These are phyloP conservation scores for Drosophila subquinaria DNA, from an alignment of 2,888 invertebrate species.

Conservation along the genomic window DNA sequence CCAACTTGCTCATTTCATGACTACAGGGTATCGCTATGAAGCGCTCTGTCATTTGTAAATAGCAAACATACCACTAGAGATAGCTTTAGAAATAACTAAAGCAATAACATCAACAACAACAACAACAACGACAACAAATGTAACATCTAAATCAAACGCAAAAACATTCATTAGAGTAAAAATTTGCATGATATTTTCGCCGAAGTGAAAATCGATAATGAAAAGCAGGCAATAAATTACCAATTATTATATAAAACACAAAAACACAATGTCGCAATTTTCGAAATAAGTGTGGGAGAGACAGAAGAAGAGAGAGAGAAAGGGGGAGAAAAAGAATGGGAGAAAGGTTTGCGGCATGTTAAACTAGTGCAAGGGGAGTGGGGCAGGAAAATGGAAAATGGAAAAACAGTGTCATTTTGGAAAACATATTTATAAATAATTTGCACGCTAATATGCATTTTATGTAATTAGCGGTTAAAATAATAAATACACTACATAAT, in stretches of 20 bases:
- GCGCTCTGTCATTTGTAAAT: slow-evolving; percentile 9
- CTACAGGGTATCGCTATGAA: slow-evolving; percentile 7
- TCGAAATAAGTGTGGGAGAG: neutral
- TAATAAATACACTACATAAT: slow-evolving; percentile 81
- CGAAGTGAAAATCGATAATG: slow-evolving; percentile 63
- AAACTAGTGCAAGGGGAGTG: slow-evolving; percentile 1
- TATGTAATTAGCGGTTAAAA: slow-evolving; percentile 81
- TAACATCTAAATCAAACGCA: slow-evolving; percentile 65
- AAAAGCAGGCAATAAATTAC: slow-evolving; percentile 60
- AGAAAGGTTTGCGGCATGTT: slow-evolving; percentile 10
- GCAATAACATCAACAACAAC: slow-evolving; percentile 1
- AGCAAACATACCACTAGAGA: slow-evolving; percentile 16
- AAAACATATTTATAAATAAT: slow-evolving; percentile 80
- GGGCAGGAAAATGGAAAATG: neutral
- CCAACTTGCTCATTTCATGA: neutral
- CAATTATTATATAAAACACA: slow-evolving; percentile 56
- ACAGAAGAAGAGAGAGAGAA: neutral
- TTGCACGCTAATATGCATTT: slow-evolving; percentile 79
- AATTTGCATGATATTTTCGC: slow-evolving; percentile 55
- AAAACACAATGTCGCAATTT: slow-evolving; percentile 48
- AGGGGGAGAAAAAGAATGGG: too few relatives aligned
- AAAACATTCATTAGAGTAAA: slow-evolving; percentile 57
- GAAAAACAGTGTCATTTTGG: slow-evolving; percentile 47
- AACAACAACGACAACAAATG: slow-evolving; percentile 21
- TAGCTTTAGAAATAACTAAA: slow-evolving; percentile 7